These are phyloP conservation scores for Panthera uncia DNA, from an alignment of 2,113 vertebrate species.

Conservation along the genomic window DNA sequence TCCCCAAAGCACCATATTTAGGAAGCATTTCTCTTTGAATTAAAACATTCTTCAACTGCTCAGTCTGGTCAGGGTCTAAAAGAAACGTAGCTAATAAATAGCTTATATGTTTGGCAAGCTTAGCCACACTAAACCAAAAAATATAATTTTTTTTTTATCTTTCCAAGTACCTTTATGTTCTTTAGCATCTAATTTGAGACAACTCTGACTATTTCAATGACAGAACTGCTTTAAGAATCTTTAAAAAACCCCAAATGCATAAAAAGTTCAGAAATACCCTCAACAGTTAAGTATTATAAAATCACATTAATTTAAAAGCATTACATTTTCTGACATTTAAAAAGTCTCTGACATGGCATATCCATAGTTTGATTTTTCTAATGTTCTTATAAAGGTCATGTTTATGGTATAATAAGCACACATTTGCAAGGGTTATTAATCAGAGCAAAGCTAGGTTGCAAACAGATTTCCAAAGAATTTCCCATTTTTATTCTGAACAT, in stretches of 20 bases:
- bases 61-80: not conserved
- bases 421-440: constrained; percentile 85
- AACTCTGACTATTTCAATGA: not conserved
- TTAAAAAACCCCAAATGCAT: not conserved
- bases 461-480: constrained; percentile 77
- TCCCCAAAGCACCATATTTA: not conserved
- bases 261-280: constrained; percentile 49
- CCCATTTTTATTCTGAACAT: constrained; percentile 72
- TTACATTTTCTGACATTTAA: constrained; percentile 82
- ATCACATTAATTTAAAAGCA: constrained; percentile 78
- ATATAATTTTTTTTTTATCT: not conserved
- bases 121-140: not conserved
- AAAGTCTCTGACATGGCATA: constrained; percentile 80
- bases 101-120: not conserved
- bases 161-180: not conserved
- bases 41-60: not conserved
- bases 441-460: constrained; percentile 75
- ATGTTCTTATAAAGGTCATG: constrained; percentile 84
- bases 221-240: not conserved
- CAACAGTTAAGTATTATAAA: constrained; percentile 68
- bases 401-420: constrained; percentile 84
- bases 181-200: not conserved
- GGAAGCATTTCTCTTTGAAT: not conserved
- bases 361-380: constrained; percentile 81
- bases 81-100: constrained; percentile 34